Base-by-base conservation (phyloP, 2,797 vertebrate species). In the Rhinoraja longicauda region DNA sequence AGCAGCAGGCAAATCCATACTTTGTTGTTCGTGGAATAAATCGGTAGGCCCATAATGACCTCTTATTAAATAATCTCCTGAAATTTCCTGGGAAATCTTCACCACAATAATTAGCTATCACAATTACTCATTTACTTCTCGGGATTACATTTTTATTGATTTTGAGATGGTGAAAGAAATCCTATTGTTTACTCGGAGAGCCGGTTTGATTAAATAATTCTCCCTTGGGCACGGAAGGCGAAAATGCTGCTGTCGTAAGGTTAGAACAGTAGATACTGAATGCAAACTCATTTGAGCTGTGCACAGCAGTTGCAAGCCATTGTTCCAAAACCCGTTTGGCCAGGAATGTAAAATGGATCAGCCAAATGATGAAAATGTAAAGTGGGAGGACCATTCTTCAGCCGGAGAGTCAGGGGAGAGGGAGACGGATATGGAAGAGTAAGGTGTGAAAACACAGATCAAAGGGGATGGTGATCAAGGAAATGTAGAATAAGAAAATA, bases 101-200 rank as follows among this genome's bases (percentile, higher is more conserved):
- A 21, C 21, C 67, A 39, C 2, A 13, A 39, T 70, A 39, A 91
- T 73, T 91, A 72, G 17, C 29, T 24, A 8, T 21, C 67, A 72
- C 17, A 8, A 26, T 67, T 73, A 53, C 67, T 32, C 15, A 88
- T 86, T 86, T 86, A 62, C 82, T 86, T 86, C 7, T 39, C n/a
- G 12, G 1, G 57, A n/a, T 88, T 88, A 88, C n/a, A 9, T 32
- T 67, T 21, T 17, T 67, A 67, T 88, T 88, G 84, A 88, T 88
- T 88, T 67, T 88, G 59, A 67, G 59, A 88, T 67, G n/a, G 67
- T 67, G 64, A 75, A 92, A 53, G 70, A 92, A 73, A 39, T 92
- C 36, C 90, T 8, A 32, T 53, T 53, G 90, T 75, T 92, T 92
- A 29, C 70, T 75, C 8, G 1, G 64, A 53, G 45, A 91, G 73